Evolutionary conservation across 2,113 vertebrate species (phyloP).

Genomic region (Myocastor coypus): DNA sequence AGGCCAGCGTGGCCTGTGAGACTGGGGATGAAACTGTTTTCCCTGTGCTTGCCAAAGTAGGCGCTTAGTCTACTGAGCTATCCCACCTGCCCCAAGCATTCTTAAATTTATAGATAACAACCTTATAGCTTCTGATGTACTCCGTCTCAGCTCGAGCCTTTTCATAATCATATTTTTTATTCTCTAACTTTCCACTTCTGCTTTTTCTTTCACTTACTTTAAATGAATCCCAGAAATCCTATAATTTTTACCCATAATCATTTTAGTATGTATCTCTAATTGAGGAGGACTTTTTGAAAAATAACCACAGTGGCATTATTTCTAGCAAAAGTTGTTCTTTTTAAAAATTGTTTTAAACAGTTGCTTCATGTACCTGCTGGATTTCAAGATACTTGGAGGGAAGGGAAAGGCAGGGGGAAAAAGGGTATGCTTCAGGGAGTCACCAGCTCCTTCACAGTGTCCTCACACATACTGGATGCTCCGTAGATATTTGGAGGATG

Average conservation of each 20-base stretch:
- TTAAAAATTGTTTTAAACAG: not conserved
- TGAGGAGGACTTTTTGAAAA: not conserved
- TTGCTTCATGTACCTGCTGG: not conserved
- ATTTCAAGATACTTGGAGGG: not conserved
- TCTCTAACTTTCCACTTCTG: not conserved
- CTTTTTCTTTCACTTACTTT: slow-evolving; percentile 30
- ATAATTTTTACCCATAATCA: not conserved
- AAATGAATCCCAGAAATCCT: not conserved
- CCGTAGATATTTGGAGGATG: not conserved
- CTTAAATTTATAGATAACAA: not conserved
- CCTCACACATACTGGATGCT: no score
- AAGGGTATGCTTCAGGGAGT: not conserved
- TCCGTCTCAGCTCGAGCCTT: not conserved
- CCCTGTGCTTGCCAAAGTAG: no score
- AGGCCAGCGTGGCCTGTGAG: no score
- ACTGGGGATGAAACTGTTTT: no score
- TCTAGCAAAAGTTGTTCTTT: not conserved
- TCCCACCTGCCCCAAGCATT: not conserved
- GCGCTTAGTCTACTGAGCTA: no score
- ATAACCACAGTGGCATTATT: not conserved
- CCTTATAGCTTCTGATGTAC: not conserved
- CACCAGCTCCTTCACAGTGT: not conserved
- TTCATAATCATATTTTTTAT: not conserved
- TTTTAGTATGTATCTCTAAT: not conserved
- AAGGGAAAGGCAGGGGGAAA: not conserved